Evolutionary conservation across 2,797 vertebrate species (phyloP), one percentile per base, ranked within the genome.

Genomic region (Schizothorax lantsangensis): DNA sequence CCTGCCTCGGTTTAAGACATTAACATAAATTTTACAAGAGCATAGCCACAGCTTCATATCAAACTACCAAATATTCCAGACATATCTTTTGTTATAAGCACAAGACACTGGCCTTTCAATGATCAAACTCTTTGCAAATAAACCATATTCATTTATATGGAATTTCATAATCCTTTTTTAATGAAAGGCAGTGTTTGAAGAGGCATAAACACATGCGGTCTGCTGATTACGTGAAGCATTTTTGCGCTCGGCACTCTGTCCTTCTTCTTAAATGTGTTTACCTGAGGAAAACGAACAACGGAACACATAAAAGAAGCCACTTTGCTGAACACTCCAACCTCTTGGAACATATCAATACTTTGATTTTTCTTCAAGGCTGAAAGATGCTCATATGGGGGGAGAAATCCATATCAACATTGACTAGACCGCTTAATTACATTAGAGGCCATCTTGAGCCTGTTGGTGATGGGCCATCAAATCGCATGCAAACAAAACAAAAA

Each of bases 291-390:
- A 90, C 79, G 87, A 93, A 91, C 84, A 74, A 87, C 83, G 91
- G 88, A 83, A 57, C 5, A 93, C 92, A 94, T 94, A 94, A 95
- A 93, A 94, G 92, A 91, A 92, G 82, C 45, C 88, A 84, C 88
- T 92, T 88, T 90, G 30, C 81, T 0, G 43, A 93, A 87, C 77
- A 92, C 93, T 94, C 92, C 92, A 94, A 92, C 91, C 90, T 94
- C 93, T 94, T 91, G 92, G 94, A 94, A 95, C 91, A 94, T 92
- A 94, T 96, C 95, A 94, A 96, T 95, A 94, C 92, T 93, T 93
- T 93, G 84, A 88, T 84, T 90, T 84, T 84, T 77, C 79, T 84
- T 64, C 86, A 92, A 92, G 88, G 79, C 73, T 83, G 91, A 91
- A 91, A 92, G 91, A 93, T 79, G 92, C 87, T 89, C 82, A 89